phyloP scores from a whole-genome alignment of 2,888 invertebrate genomes.

The Iselma pallidipennis region DNA sequence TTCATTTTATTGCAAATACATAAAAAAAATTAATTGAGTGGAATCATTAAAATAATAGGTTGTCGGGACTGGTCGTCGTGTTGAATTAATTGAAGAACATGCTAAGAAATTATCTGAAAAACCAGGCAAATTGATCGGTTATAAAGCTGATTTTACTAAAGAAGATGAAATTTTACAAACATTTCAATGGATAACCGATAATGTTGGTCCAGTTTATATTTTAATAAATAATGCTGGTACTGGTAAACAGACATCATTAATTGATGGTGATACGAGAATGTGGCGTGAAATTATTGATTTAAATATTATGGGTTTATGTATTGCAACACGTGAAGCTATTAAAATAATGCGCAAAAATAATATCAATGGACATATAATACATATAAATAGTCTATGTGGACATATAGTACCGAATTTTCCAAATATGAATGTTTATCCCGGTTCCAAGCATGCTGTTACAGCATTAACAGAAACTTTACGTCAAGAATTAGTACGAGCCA shows the following conservation, averaged over 20 bases:
- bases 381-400: slow-evolving; percentile 33
- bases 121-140: background rate
- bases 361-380: slow-evolving; percentile 36
- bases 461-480: slow-evolving; percentile 16
- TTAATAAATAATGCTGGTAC: background rate
- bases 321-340: slow-evolving; percentile 35
- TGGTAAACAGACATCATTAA: background rate
- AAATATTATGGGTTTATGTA: background rate
- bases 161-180: background rate
- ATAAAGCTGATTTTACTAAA: background rate
- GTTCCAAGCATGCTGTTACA: slow-evolving; percentile 19
- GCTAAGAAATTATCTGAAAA: background rate
- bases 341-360: slow-evolving; percentile 33
- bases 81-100: background rate
- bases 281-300: background rate
- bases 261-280: background rate
- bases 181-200: background rate
- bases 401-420: slow-evolving; percentile 13
- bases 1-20: background rate
- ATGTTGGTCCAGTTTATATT: background rate
- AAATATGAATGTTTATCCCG: slow-evolving; percentile 13
- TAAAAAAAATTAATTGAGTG: background rate
- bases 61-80: background rate
- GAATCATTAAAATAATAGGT: background rate
- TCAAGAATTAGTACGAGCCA: slow-evolving; percentile 1